A percentile compares a stretch with the other conserved stretches of the same genome.
Evolutionary conservation across 2,113 vertebrate species (phyloP).

Genomic region (Gasterosteus aculeatus): DNA sequence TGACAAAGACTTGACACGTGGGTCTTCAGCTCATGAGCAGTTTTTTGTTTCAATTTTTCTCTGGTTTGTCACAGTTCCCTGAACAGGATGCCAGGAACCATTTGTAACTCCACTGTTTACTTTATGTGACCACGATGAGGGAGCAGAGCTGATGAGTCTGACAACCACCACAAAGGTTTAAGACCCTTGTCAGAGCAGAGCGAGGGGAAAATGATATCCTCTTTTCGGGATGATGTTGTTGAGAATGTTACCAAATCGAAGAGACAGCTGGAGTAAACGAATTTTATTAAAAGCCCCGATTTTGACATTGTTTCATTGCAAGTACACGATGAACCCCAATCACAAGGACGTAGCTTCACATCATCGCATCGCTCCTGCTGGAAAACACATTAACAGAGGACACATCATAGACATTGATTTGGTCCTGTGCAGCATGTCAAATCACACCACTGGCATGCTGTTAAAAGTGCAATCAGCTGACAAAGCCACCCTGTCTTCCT

Average conservation of each 20-base stretch:
- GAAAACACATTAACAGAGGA: conserved; percentile 15
- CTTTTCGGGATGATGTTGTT: conserved; percentile 17
- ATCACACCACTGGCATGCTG: conserved; percentile 28
- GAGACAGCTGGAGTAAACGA: not conserved
- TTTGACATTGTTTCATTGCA: conserved; percentile 1
- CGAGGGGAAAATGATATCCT: not conserved
- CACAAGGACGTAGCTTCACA: conserved; percentile 7
- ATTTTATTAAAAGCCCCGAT: conserved; percentile 9
- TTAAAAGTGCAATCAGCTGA: conserved; percentile 53
- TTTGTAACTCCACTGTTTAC: conserved; percentile 34
- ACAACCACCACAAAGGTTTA: conserved; percentile 41
- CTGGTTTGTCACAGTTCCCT: conserved; percentile 18
- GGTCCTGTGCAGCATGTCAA: conserved; percentile 1
- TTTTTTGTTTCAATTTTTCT: conserved; percentile 1
- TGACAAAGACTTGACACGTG: conserved; percentile 1
- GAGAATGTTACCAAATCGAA: conserved; percentile 13
- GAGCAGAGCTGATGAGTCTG: conserved; percentile 8
- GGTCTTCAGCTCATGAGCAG: conserved; percentile 32
- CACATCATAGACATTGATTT: conserved; percentile 11
- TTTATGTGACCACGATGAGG: conserved; percentile 8
- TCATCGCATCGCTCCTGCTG: not conserved
- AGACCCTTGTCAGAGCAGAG: conserved; percentile 35
- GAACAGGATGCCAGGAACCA: conserved; percentile 4
- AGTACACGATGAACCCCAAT: not conserved
- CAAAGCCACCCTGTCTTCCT: conserved; percentile 35